Percentiles rank a stretch among this genome's conserved stretches.
phyloP scores from a whole-genome alignment of 92 coral and sea anemone species.

The Pocillopora grandis region DNA sequence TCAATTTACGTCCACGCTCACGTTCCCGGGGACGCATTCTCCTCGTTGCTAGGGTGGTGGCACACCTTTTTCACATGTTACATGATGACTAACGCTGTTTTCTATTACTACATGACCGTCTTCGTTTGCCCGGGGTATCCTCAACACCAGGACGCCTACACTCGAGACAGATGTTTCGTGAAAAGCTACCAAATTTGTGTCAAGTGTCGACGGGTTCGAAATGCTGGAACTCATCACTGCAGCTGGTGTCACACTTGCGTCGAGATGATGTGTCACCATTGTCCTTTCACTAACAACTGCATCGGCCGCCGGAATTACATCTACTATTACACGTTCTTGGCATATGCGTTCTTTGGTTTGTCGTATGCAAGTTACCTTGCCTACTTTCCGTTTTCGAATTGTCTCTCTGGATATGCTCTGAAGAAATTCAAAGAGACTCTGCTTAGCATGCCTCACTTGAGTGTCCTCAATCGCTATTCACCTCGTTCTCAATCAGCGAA shows the following conservation, averaged over 20 bases:
- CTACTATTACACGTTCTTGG: slow-evolving; percentile 82
- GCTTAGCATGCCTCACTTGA: slow-evolving; percentile 23
- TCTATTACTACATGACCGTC: slow-evolving; percentile 82
- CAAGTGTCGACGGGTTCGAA: slow-evolving; percentile 79
- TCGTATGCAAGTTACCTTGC: slow-evolving; percentile 79
- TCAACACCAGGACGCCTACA: slow-evolving; percentile 70
- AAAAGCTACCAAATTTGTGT: slow-evolving; percentile 71
- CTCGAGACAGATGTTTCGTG: slow-evolving; percentile 72
- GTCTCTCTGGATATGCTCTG: slow-evolving; percentile 48
- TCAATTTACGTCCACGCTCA: slow-evolving; percentile 78
- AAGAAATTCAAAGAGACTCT: slow-evolving; percentile 34
- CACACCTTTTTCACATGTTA: slow-evolving; percentile 67
- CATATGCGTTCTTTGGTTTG: slow-evolving; percentile 82
- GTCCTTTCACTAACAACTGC: slow-evolving; percentile 99
- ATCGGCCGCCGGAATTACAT: slow-evolving; percentile 90
- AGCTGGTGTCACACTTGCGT: slow-evolving; percentile 93
- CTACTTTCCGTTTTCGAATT: slow-evolving; percentile 73
- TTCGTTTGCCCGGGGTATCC: slow-evolving; percentile 89
- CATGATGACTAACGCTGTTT: slow-evolving; percentile 54
- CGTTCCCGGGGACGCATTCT: slow-evolving; percentile 76
- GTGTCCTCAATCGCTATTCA: slow-evolving; percentile 44
- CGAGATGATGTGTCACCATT: slow-evolving; percentile 98
- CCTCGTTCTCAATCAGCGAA: neutral
- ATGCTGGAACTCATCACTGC: slow-evolving; percentile 94
- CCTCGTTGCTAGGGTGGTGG: slow-evolving; percentile 77